Base-by-base conservation (phyloP, 30 jellyfish, hydroid and myxozoan species). In the Nemopilema nomurai region DNA sequence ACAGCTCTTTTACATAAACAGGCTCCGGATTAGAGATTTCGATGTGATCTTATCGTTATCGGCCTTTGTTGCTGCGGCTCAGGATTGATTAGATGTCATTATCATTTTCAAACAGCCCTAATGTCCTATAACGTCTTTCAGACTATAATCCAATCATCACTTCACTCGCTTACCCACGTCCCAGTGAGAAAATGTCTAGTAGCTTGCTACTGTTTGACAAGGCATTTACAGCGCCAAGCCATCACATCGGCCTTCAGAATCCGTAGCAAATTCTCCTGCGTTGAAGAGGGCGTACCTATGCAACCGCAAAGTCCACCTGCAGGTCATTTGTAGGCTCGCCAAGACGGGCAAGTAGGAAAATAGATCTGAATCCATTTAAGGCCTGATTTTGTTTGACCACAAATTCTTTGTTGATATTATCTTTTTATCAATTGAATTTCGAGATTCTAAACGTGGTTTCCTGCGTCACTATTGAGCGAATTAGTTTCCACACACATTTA, bases 41-140 rank as follows among this genome's bases (percentile, higher is more conserved):
- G 19, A 49, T 18, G 18, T 50, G 70, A 62, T 63, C 77, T 63
- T 62, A 77, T 77, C 87, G 4, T 1, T 33, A 25, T 82, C 53
- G 17, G 18, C 18, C 64, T 73, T 77, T 84, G 93, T 80, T 80
- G 4, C 30, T 16, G 80, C 49, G 87, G 76, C 68, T 75, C 67
- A 20, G 49, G 82, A 33, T 74, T 28, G 81, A 84, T 74, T 32
- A 74, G 84, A 78, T 84, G 85, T 74, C 87, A 74, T 84, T 84
- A 84, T 32, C 87, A 67, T 28, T 23, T 50, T 28, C 1, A 65
- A 32, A 21, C 32, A 8, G 23, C 25, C 28, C 50, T 69, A 18
- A 32, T 22, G 28, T 27, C 62, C 20, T 62, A 31, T 49, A 20
- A 24, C 19, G 0, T 28, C 1, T 26, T 22, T 74, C 51, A 21